phyloP scores from a whole-genome alignment of 2,888 invertebrate genomes.

The Ophion obscuratus region DNA sequence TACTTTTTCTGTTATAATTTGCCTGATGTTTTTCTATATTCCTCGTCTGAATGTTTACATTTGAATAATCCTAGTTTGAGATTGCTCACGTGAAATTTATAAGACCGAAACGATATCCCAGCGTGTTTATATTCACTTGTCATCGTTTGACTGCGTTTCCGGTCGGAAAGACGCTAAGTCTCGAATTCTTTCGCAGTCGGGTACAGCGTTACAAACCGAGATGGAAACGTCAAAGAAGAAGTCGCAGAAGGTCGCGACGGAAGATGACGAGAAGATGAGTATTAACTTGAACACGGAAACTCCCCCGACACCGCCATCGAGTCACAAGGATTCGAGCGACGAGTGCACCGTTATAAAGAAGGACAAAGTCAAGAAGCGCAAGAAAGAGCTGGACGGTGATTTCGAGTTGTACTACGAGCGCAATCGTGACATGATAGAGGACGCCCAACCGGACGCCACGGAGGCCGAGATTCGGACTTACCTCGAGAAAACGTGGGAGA shows the following conservation, averaged over 20 bases:
- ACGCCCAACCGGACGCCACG: slow-evolving; percentile 85
- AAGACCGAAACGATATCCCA: background rate
- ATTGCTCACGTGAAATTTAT: background rate
- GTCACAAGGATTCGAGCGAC: slow-evolving; percentile 76
- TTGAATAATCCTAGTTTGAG: background rate
- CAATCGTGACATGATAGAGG: slow-evolving; percentile 84
- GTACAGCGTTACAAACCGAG: slow-evolving; percentile 30
- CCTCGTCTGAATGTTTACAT: background rate
- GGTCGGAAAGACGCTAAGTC: background rate
- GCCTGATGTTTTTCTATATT: too few species aligned
- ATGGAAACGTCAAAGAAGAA: slow-evolving; percentile 50
- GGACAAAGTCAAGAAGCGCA: slow-evolving; percentile 62
- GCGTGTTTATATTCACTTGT: background rate
- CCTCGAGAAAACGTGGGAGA: slow-evolving; percentile 85
- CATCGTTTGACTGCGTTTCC: background rate
- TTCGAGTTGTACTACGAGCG: slow-evolving; percentile 85
- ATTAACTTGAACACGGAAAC: slow-evolving; percentile 74
- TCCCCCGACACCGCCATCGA: slow-evolving; percentile 78
- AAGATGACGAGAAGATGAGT: slow-evolving; percentile 67
- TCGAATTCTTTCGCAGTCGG: background rate
- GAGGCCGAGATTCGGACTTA: slow-evolving; percentile 84
- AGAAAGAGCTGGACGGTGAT: slow-evolving; percentile 77
- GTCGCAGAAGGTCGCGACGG: slow-evolving; percentile 31
- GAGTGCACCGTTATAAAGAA: slow-evolving; percentile 72
- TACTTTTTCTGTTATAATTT: too few species aligned